phyloP scores from a whole-genome alignment of 2,888 invertebrate species.

The Carcina quercana region DNA sequence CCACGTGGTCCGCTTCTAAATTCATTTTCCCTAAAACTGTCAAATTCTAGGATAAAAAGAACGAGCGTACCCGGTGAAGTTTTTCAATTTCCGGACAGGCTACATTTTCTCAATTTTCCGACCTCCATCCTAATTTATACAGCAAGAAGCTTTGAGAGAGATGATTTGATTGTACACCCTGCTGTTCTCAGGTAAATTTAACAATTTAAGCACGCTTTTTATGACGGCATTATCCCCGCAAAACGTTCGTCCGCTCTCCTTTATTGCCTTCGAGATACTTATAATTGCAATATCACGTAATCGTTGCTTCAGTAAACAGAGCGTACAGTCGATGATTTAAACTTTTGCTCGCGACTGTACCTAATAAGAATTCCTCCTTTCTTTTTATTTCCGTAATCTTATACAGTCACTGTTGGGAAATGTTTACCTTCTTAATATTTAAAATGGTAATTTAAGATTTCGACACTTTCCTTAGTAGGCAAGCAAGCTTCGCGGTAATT shows the following conservation, averaged over 20 bases:
- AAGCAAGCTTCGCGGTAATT: too few species aligned
- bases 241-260: constrained; percentile 34
- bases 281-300: constrained; percentile 42
- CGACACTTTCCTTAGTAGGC: too few species aligned
- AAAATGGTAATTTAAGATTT: too few species aligned
- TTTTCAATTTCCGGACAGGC: constrained; percentile 69
- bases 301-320: constrained; percentile 33
- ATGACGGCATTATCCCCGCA: constrained; percentile 48
- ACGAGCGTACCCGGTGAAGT: constrained; percentile 44
- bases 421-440: too few species aligned
- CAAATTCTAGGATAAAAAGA: constrained; percentile 55
- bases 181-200: constrained; percentile 60
- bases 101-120: constrained; percentile 58
- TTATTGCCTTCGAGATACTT: constrained; percentile 42
- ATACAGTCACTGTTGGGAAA: too few species aligned
- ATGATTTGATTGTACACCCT: constrained; percentile 61
- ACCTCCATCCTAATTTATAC: constrained; percentile 58
- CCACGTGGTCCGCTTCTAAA: constrained; percentile 29
- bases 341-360: constrained; percentile 1
- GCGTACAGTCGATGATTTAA: constrained; percentile 18
- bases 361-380: too few species aligned
- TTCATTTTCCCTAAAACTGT: constrained; percentile 39
- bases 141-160: constrained; percentile 53
- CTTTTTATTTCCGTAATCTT: neutral
- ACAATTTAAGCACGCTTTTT: constrained; percentile 60